phyloP scores from a whole-genome alignment of 1,140 invertebrate species.

The Pygmarrhopalites habei region DNA sequence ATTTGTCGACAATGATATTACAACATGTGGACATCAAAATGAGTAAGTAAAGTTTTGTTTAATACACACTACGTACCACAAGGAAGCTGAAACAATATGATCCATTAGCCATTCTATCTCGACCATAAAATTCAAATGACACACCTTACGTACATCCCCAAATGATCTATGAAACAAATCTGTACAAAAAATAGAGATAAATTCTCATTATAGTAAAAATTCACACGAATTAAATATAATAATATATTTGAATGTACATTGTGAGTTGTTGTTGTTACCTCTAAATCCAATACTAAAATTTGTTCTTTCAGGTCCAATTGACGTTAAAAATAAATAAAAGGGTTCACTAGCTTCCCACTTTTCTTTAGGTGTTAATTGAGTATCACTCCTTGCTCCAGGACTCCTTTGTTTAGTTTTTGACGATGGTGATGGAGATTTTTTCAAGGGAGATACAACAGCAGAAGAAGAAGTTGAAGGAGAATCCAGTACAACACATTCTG shows the following conservation, averaged over 20 bases:
- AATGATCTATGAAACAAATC: slow-evolving; percentile 68
- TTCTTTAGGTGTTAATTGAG: slow-evolving; percentile 8
- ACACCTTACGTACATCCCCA: slow-evolving; percentile 60
- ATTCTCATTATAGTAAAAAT: too few species aligned
- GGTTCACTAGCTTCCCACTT: slow-evolving; percentile 1
- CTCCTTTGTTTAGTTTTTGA: not conserved
- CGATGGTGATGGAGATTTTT: too few species aligned
- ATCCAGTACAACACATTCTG: too few species aligned
- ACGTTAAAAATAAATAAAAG: slow-evolving; percentile 13
- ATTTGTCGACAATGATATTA: not conserved
- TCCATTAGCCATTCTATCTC: slow-evolving; percentile 76
- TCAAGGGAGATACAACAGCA: too few species aligned
- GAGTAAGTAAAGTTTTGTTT: not conserved
- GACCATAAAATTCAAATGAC: slow-evolving; percentile 90
- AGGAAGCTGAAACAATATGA: slow-evolving; percentile 66
- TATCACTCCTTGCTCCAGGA: slow-evolving; percentile 30
- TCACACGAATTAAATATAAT: too few species aligned
- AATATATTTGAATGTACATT: too few species aligned
- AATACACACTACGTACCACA: slow-evolving; percentile 48
- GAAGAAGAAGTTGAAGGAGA: too few species aligned
- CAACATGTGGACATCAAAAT: not conserved
- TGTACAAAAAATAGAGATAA: slow-evolving; percentile 44
- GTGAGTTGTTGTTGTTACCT: too few species aligned
- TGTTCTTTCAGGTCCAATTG: slow-evolving; percentile 1
- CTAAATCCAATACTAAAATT: slow-evolving; percentile 9